Base-by-base conservation (phyloP, 1,140 invertebrate genomes). In the Physella acuta region DNA sequence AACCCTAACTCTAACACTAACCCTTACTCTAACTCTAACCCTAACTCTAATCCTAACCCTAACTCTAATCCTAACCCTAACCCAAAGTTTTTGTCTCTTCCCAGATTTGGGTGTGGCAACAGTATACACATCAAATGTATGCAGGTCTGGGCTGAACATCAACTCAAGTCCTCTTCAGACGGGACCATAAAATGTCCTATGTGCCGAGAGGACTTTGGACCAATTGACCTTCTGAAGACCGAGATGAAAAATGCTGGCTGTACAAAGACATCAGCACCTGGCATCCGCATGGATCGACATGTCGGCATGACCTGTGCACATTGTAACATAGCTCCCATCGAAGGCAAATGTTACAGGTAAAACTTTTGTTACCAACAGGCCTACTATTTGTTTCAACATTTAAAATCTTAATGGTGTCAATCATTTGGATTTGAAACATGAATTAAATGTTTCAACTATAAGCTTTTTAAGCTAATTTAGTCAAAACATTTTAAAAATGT, bases 41-140 rank as follows among this genome's bases (percentile, higher is more conserved):
- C n/a, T n/a, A n/a, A n/a, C n/a, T n/a, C n/a, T n/a, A n/a, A n/a
- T n/a, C n/a, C n/a, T n/a, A n/a, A n/a, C n/a, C n/a, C n/a, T n/a
- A n/a, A n/a, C n/a, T n/a, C n/a, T n/a, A n/a, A n/a, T n/a, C n/a
- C n/a, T n/a, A n/a, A n/a, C n/a, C n/a, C n/a, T n/a, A n/a, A n/a
- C n/a, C n/a, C n/a, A n/a, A n/a, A n/a, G 34, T 24, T 28, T n/a
- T 49, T 26, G 3, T 67, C 58, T 53, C 59, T 72, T 71, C 70
- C 16, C 68, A 84, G 83, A 59, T 84, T 80, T 79, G 79, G 83
- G 14, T 86, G 84, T 78, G 84, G 83, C 5, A 86, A 86, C 74
- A 85, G 79, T 71, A 81, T 86, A 14, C 84, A 85, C 73, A 84
- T 85, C 24, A 85, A 85, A 67, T 86, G 85, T 75, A 85, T 86